Conservation (phyloP, 2,888 invertebrate species). For the Thelaira solivaga region DNA sequence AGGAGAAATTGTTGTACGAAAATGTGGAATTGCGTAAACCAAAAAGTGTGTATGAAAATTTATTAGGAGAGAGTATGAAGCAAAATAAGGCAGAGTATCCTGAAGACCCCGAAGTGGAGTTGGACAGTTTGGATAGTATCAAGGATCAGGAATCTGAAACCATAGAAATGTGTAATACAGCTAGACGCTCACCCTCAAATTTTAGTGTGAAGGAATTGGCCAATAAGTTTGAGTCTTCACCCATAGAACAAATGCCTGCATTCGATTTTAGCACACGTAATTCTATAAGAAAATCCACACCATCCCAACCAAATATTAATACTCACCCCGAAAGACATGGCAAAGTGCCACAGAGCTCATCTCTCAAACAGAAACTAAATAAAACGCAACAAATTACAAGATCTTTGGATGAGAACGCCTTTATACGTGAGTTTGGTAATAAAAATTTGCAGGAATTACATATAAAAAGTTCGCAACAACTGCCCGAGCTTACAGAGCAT, state of each 20-base stretch:
- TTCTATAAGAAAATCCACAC: constrained; percentile 60
- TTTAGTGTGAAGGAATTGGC: constrained; percentile 82
- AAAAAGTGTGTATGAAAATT: constrained; percentile 74
- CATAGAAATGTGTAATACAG: constrained; percentile 61
- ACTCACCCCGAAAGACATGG: constrained; percentile 48
- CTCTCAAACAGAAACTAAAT: constrained; percentile 77
- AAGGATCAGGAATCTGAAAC: constrained; percentile 63
- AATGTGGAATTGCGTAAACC: constrained; percentile 76
- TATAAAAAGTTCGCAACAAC: constrained; percentile 70
- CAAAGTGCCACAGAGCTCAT: constrained; percentile 23
- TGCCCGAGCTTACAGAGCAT: constrained; percentile 68
- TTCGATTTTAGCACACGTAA: constrained; percentile 78
- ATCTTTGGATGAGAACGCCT: constrained; percentile 86
- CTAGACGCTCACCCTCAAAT: constrained; percentile 75
- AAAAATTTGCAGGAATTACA: constrained; percentile 73
- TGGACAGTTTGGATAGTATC: constrained; percentile 72
- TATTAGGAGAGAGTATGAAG: constrained; percentile 74
- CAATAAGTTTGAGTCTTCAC: constrained; percentile 81
- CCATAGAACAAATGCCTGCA: constrained; percentile 80
- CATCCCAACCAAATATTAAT: constrained; percentile 45
- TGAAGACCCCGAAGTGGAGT: constrained; percentile 63
- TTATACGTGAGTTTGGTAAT: constrained; percentile 82
- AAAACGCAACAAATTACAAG: constrained; percentile 81
- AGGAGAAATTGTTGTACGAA: constrained; percentile 74
- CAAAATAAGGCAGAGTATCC: constrained; percentile 22